These are phyloP conservation scores for Pseudobourletiella spinata DNA, from an alignment of 1,140 invertebrate species.

Conservation along the genomic window DNA sequence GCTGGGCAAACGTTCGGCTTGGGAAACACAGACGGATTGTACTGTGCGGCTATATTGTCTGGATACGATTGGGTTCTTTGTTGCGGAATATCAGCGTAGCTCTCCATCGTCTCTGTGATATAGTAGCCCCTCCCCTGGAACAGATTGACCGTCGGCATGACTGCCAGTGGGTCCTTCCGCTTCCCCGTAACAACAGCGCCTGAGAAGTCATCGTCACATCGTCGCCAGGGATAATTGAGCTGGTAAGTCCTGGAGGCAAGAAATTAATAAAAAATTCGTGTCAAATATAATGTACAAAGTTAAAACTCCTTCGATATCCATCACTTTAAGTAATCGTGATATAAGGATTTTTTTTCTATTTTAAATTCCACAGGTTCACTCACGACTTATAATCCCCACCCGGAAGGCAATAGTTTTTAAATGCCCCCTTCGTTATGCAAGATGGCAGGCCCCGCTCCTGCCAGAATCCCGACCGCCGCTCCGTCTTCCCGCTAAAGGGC, in stretches of 20 bases:
- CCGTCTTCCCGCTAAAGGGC: background rate
- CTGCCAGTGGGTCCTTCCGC: background rate
- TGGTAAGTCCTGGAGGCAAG: background rate
- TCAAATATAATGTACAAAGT: background rate
- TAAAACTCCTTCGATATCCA: no score
- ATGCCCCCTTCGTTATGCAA: background rate
- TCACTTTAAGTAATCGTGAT: no score
- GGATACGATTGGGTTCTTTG: background rate
- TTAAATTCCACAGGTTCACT: no score
- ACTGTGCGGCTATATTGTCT: background rate
- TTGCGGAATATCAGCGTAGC: background rate
- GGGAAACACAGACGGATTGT: background rate
- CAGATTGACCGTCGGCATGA: background rate
- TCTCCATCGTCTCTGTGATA: slow-evolving; percentile 1
- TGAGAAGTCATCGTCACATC: background rate
- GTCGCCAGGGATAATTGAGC: background rate
- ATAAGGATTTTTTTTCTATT: no score
- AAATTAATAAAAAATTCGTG: background rate
- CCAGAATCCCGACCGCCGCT: background rate
- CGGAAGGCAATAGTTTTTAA: background rate
- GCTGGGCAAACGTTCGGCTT: background rate
- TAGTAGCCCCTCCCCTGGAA: background rate
- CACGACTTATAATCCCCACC: background rate
- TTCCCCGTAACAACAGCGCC: background rate
- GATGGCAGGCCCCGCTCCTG: background rate